phyloP scores from a whole-genome alignment of 1,140 invertebrate species.

The Drosophila grimshawi region DNA sequence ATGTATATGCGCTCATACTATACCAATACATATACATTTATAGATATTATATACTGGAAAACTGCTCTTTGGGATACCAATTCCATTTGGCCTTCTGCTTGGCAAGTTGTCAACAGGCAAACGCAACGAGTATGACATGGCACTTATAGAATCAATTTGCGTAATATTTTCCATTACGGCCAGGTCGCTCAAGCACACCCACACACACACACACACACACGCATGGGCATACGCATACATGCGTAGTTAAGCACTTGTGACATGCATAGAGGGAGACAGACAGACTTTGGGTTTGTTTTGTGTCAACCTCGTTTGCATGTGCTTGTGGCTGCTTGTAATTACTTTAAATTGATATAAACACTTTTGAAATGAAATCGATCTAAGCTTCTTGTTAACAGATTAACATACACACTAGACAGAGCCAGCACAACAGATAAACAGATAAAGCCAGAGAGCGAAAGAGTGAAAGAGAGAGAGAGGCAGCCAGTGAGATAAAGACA shows the following conservation, averaged over 20 bases:
- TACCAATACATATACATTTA: neutral
- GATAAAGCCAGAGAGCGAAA: neutral
- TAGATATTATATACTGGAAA: neutral
- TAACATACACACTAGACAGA: conserved; percentile 55
- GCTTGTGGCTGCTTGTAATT: conserved; percentile 79
- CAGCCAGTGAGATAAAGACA: neutral
- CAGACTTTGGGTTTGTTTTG: conserved; percentile 42
- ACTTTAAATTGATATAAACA: conserved; percentile 83
- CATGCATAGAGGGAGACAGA: conserved; percentile 10
- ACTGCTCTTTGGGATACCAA: conserved; percentile 27
- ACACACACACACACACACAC: conserved; percentile 9
- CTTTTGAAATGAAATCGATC: conserved; percentile 81
- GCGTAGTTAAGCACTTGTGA: conserved; percentile 13
- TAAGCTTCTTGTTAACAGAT: conserved; percentile 83
- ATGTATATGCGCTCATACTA: conserved; percentile 3
- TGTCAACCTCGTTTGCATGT: conserved; percentile 47
- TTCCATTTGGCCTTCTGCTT: conserved; percentile 26
- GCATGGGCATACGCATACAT: neutral
- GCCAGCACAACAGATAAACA: neutral
- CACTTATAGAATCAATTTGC: conserved; percentile 61
- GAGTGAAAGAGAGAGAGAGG: neutral
- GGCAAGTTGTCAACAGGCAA: conserved; percentile 35
- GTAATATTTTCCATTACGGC: conserved; percentile 58
- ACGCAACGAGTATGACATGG: conserved; percentile 40
- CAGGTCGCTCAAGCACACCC: conserved; percentile 18